Evolutionary conservation across 2,113 vertebrate species (phyloP).

Genomic region (Mugil cephalus): DNA sequence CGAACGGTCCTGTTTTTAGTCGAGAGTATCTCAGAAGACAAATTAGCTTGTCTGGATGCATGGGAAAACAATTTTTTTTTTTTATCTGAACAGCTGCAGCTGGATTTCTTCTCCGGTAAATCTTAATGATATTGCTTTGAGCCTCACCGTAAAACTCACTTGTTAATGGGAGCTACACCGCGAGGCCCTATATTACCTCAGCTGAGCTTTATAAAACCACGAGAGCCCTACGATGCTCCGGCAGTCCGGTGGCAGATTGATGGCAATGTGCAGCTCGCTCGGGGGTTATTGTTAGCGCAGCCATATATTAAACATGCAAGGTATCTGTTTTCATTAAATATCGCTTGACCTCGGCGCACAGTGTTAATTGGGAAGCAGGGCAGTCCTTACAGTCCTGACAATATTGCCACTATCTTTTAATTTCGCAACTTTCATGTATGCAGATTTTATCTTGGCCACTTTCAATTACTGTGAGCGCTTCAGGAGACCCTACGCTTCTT

Average conservation of each 20-base stretch:
- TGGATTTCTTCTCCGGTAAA: constrained; percentile 37
- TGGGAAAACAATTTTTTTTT: neutral
- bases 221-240: constrained; percentile 22
- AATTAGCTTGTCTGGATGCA: constrained; percentile 37
- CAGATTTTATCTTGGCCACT: constrained; percentile 47
- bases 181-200: constrained; percentile 31
- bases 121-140: constrained; percentile 51
- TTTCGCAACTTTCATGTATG: constrained; percentile 29
- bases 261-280: neutral
- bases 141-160: constrained; percentile 27
- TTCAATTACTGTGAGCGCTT: constrained; percentile 37
- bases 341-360: constrained; percentile 32
- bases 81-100: constrained; percentile 30
- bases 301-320: constrained; percentile 18
- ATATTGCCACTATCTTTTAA: constrained; percentile 20
- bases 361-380: constrained; percentile 6
- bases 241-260: constrained; percentile 38
- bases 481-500: constrained; percentile 2
- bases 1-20: constrained; percentile 34
- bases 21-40: constrained; percentile 19
- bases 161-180: constrained; percentile 28
- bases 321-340: constrained; percentile 44
- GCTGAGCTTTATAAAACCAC: constrained; percentile 32
- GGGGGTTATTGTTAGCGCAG: constrained; percentile 14
- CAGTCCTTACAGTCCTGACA: neutral